A percentile compares a stretch with the other conserved stretches of the same genome.
Evolutionary conservation across 2,888 invertebrate species (phyloP).

Genomic region (Gari tellinella): DNA sequence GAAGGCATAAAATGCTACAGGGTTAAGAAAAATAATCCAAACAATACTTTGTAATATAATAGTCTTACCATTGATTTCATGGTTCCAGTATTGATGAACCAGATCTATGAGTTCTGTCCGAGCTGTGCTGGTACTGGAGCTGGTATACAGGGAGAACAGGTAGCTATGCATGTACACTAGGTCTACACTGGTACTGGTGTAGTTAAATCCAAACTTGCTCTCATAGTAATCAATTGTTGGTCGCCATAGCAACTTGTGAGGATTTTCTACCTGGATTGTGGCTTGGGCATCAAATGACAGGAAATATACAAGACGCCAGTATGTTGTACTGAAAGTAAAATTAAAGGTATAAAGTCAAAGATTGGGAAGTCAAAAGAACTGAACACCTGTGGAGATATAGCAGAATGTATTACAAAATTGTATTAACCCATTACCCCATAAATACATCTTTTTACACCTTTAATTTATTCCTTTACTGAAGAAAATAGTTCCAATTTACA

Average conservation of each 20-base stretch:
- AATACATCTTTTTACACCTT: no score
- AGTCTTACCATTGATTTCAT: background rate
- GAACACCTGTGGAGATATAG: no score
- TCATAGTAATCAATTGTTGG: slow-evolving; percentile 16
- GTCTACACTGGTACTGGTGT: slow-evolving; percentile 10
- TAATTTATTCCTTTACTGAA: no score
- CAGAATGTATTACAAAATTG: no score
- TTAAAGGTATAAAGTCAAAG: background rate
- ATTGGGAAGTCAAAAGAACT: no score
- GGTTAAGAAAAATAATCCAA: no score
- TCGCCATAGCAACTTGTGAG: slow-evolving; percentile 33
- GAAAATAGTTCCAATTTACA: no score
- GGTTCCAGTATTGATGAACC: no score
- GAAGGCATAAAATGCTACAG: no score
- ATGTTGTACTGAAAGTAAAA: slow-evolving; percentile 23
- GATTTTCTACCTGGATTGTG: slow-evolving; percentile 20
- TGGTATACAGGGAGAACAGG: slow-evolving; percentile 41
- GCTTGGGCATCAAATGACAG: slow-evolving; percentile 11
- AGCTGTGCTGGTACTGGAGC: slow-evolving; percentile 15
- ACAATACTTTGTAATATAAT: background rate
- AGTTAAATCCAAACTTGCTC: slow-evolving; percentile 47
- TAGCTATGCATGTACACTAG: slow-evolving; percentile 23
- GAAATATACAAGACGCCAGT: slow-evolving; percentile 47
- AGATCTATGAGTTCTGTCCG: no score
- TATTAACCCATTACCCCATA: no score